Conservation (phyloP, 2,888 invertebrate species). For the Globia sparganii region DNA sequence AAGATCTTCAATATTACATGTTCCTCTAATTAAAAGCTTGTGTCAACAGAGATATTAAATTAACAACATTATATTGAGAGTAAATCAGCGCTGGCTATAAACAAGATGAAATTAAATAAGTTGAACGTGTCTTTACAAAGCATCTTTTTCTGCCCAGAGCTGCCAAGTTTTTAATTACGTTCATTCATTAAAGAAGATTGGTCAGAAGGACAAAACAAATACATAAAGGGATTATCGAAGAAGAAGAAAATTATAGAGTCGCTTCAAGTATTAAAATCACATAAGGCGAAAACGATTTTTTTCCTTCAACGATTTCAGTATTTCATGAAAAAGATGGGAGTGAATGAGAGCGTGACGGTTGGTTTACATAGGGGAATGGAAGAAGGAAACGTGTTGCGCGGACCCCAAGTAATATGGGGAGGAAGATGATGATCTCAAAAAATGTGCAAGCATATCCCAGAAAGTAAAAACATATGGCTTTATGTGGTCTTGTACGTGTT, state of each 20-base stretch:
- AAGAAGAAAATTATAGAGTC: no score
- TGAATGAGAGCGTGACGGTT: not conserved
- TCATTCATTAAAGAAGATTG: slow-evolving; percentile 7
- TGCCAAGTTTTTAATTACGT: slow-evolving; percentile 70
- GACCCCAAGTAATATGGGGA: not conserved
- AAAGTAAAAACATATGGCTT: no score
- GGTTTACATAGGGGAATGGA: not conserved
- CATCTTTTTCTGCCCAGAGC: slow-evolving; percentile 50
- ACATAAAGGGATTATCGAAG: no score
- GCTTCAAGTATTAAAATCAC: no score
- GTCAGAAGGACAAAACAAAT: slow-evolving; percentile 26
- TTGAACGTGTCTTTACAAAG: slow-evolving; percentile 56
- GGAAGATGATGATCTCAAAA: not conserved
- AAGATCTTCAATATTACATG: not conserved
- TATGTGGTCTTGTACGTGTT: no score
- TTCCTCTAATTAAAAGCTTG: slow-evolving; percentile 19
- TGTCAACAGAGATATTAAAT: slow-evolving; percentile 16
- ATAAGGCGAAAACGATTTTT: no score
- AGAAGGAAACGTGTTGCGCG: not conserved
- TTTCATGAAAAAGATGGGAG: not conserved
- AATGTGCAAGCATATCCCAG: no score
- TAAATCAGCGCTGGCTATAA: slow-evolving; percentile 34
- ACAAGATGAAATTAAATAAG: slow-evolving; percentile 59
- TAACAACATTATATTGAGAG: slow-evolving; percentile 41
- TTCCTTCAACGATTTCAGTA: no score